Base-by-base conservation (phyloP, 2,113 vertebrate species). In the Heterocephalus glaber region DNA sequence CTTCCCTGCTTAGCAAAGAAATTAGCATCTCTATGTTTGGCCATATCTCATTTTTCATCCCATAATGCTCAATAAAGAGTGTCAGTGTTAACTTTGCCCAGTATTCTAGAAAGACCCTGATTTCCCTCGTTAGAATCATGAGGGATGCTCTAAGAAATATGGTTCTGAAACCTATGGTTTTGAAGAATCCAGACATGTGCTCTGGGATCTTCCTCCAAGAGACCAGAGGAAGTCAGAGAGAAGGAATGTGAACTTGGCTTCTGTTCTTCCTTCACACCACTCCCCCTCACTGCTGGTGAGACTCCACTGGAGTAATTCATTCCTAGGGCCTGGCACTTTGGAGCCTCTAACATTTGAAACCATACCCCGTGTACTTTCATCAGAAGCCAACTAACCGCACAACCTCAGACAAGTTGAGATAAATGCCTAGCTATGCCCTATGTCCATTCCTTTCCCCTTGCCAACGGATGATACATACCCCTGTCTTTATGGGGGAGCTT, bases 1-100 rank as follows among this genome's bases (percentile, higher is more conserved):
- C 35, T 79, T 86, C 76, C 65, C 33, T 92, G 47, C 77, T 88
- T 92, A 86, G 87, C 82, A 79, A 61, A 86, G 72, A 74, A 33
- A 92, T 85, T 61, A 61, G 70, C 82, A 52, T 74, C 77, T 89
- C 41, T 30, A 38, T 60, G 24, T 14, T 30, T 63, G 85, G 60
- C 3, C 28, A 3, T 1, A 1, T 58, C 41, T 90, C 35, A 86
- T 12, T 85, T 94, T 85, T 44, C 38, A 96, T 47, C 41, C 70
- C 56, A 16, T 5, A 24, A 54, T 33, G 28, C 11, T 72, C 80
- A 93, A 24, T 49, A 47, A 70, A 41, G 24, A 52, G 26, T 88
- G 33, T 61, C 79, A 54, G 35, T n/a, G 72, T 95, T 90, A 38
- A 52, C 84, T 30, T 92, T 14, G 16, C 65, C 88, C 30, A 47